These are phyloP conservation scores for Calcarius ornatus DNA, from an alignment of 2,113 vertebrate genomes.

Conservation along the genomic window DNA sequence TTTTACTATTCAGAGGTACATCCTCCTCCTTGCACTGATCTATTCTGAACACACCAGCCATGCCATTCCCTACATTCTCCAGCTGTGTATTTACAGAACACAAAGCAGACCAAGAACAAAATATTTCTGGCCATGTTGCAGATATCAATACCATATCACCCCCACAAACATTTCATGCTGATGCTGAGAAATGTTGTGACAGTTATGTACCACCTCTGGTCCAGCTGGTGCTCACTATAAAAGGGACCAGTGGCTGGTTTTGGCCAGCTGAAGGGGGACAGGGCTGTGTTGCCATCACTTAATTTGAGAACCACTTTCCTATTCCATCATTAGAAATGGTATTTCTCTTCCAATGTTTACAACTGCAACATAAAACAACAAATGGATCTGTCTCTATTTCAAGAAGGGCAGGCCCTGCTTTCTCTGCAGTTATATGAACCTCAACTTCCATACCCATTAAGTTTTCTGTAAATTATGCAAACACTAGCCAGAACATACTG, in stretches of 20 bases:
- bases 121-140: neutral
- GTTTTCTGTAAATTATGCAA: neutral
- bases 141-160: neutral
- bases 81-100: neutral
- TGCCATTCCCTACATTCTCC: neutral
- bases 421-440: neutral
- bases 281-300: neutral
- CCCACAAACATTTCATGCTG: neutral
- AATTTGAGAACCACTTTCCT: neutral
- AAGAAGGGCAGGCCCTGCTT: neutral
- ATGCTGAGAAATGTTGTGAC: neutral
- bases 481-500: neutral
- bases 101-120: neutral
- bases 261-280: neutral
- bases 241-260: neutral
- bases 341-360: neutral
- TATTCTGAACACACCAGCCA: neutral
- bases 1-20: neutral
- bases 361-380: neutral
- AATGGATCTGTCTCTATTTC: neutral
- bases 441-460: neutral
- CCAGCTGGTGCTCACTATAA: neutral
- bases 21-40: neutral
- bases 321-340: neutral
- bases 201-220: neutral